phyloP scores from a whole-genome alignment of 2,113 vertebrate species.

The Promerops cafer region DNA sequence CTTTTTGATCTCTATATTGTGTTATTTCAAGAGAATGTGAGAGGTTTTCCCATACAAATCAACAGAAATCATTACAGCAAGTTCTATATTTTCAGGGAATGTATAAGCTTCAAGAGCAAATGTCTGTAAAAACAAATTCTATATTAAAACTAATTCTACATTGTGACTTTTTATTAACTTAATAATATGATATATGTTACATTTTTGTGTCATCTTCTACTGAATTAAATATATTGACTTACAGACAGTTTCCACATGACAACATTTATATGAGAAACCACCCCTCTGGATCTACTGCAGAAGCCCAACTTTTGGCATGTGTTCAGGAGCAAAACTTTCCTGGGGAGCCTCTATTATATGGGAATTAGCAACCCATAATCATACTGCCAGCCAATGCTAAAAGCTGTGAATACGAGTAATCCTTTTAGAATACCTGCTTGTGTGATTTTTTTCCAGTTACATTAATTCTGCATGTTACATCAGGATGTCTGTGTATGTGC shows the following conservation, averaged over 20 bases:
- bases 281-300: not conserved
- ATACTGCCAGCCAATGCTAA: not conserved
- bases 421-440: not conserved
- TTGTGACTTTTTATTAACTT: not conserved
- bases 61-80: not conserved
- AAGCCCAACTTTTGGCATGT: not conserved
- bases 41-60: not conserved
- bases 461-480: not conserved
- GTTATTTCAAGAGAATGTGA: not conserved
- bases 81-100: not conserved
- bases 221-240: not conserved
- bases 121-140: not conserved
- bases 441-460: not conserved
- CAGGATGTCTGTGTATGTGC: not conserved
- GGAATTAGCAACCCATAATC: not conserved
- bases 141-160: not conserved
- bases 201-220: not conserved
- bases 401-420: not conserved
- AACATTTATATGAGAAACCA: not conserved
- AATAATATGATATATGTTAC: not conserved
- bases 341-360: not conserved
- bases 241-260: not conserved
- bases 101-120: not conserved
- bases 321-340: not conserved
- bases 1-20: not conserved